Evolutionary conservation across 2,888 invertebrate species (phyloP), one percentile per base, ranked within the genome.

Genomic region (Noctua fimbriata): DNA sequence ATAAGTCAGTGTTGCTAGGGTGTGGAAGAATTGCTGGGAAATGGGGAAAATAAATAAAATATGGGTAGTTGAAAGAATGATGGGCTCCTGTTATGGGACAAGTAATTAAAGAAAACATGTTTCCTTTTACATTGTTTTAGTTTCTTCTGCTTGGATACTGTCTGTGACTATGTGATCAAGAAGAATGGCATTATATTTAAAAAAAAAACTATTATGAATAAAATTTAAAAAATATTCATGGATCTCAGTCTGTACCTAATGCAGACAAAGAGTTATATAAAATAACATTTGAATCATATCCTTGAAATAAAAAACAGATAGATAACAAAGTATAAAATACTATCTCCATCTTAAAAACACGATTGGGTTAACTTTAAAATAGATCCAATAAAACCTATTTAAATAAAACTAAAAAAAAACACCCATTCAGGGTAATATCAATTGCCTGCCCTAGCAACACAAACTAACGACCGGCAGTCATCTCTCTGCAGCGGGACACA

Each of bases 1-100:
- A 87, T 90, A 85, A 73, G 55, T 67, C 49, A 78, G 89, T 91
- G 91, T 92, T 93, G 91, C 92, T 78, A 90, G 66, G 6, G 32
- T 76, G 24, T 0, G 7, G 24, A 18, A 9, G n/a, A n/a, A 70
- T 80, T 71, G 24, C 82, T 55, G 21, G 9, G 9, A 63, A 63
- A 18, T 9, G 78, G 84, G 75, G 52, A 69, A 47, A 67, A 32
- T 1, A 1, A 2, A 41, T 49, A n/a, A 16, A 47, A 21, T n/a
- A 24, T 4, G 0, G 3, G 0, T 44, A 4, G 4, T 21, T 65
- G 18, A 2, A 32, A 10, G 9, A 21, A 63, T 21, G 7, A 18
- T 18, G 9, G 1, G 5, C 9, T 60, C 18, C 60, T 60, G 2
- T 28, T 6, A 18, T 16, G 63, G 18, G 9, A 18, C 32, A 18